Conservation (phyloP, 2,797 vertebrate genomes). For the Xenops minutus region DNA sequence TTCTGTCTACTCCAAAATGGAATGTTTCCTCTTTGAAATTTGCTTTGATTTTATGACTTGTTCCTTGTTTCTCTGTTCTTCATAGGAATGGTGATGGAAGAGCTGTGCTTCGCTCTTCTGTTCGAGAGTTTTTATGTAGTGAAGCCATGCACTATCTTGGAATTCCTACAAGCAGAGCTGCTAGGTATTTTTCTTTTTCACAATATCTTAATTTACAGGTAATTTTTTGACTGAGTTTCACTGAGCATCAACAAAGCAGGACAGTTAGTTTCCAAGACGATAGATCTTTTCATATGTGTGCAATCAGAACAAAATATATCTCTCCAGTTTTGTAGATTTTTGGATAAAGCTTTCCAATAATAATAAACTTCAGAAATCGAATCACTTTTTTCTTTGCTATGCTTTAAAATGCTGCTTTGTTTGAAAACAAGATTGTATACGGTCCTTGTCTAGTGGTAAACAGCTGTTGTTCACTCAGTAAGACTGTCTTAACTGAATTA, state of each 20-base stretch:
- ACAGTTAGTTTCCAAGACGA: not conserved
- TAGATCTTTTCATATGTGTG: not conserved
- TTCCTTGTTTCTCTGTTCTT: not conserved
- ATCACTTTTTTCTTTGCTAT: not conserved
- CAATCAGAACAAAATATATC: not conserved
- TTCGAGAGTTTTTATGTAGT: constrained; percentile 85
- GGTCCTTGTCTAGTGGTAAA: not conserved
- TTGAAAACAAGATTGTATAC: not conserved
- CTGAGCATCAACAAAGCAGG: not conserved
- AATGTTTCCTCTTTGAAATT: not conserved
- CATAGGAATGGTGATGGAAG: constrained; percentile 82
- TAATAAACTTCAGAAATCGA: not conserved
- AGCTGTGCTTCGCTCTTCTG: constrained; percentile 83
- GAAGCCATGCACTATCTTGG: constrained; percentile 84
- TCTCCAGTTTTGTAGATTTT: not conserved
- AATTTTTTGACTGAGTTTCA: not conserved
- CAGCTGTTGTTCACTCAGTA: not conserved
- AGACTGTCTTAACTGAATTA: not conserved
- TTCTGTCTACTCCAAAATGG: not conserved
- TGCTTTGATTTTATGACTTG: not conserved
- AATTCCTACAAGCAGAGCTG: constrained; percentile 84
- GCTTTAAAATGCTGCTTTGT: not conserved
- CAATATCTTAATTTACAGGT: not conserved
- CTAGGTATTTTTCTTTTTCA: constrained; percentile 72
- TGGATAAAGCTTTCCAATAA: not conserved